Percentiles rank a stretch among this genome's conserved stretches.
Conservation (phyloP, 2,888 invertebrate genomes). For the Psococerastis gibbosa region DNA sequence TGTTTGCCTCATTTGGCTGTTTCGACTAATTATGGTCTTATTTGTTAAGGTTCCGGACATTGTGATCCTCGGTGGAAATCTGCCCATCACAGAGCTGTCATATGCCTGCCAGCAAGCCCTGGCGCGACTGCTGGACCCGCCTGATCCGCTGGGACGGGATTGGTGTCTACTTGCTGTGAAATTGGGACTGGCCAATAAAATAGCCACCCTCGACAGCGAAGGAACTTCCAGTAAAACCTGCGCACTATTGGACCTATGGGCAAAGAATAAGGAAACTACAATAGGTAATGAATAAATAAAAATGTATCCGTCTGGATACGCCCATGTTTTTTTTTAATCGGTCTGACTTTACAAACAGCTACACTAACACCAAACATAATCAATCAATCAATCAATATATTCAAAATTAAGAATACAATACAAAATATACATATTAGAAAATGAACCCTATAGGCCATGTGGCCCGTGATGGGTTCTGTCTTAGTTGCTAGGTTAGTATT, state of each 20-base stretch:
- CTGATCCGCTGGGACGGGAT: slow-evolving; percentile 50
- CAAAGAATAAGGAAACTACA: slow-evolving; percentile 23
- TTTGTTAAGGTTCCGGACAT: slow-evolving; percentile 16
- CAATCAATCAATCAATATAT: too few species aligned
- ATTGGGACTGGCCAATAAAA: slow-evolving; percentile 38
- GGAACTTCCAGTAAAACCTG: slow-evolving; percentile 19
- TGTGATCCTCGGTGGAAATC: slow-evolving; percentile 30
- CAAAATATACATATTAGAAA: too few species aligned
- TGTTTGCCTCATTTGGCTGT: too few species aligned
- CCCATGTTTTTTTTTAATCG: too few species aligned
- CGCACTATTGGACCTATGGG: slow-evolving; percentile 30
- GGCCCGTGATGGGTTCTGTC: too few species aligned
- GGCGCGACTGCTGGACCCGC: slow-evolving; percentile 49
- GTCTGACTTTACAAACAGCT: too few species aligned
- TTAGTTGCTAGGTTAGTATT: too few species aligned
- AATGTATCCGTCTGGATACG: too few species aligned
- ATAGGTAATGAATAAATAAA: slow-evolving; percentile 20
- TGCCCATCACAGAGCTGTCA: slow-evolving; percentile 38
- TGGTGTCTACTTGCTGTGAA: slow-evolving; percentile 58
- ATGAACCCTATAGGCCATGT: too few species aligned
- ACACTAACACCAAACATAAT: too few species aligned
- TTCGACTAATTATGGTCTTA: too few species aligned
- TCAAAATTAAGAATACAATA: too few species aligned
- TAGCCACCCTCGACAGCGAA: slow-evolving; percentile 23
- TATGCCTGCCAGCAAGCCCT: slow-evolving; percentile 38